Evolutionary conservation across 2,888 invertebrate species (phyloP).

Genomic region (Campoletis raptor): DNA sequence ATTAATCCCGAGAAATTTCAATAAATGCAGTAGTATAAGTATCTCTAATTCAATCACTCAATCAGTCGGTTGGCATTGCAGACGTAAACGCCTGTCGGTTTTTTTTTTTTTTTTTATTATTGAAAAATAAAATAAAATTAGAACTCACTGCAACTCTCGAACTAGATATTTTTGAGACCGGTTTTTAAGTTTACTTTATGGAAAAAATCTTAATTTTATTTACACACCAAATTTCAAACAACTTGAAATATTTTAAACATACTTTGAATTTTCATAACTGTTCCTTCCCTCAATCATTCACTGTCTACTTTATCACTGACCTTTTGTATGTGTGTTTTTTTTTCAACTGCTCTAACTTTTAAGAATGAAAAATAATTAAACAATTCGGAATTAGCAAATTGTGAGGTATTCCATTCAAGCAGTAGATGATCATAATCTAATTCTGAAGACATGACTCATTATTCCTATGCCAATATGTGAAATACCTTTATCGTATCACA

Average conservation of each 20-base stretch:
- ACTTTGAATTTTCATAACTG: no score
- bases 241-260: no score
- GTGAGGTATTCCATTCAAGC: neutral
- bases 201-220: no score
- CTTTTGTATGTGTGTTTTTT: no score
- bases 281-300: no score
- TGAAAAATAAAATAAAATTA: neutral
- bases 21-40: neutral
- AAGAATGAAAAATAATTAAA: neutral
- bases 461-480: neutral
- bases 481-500: constrained; percentile 86
- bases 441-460: neutral
- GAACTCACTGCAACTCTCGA: neutral
- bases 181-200: no score
- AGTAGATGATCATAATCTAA: neutral
- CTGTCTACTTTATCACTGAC: no score
- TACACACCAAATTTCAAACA: no score
- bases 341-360: neutral
- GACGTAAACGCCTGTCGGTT: neutral
- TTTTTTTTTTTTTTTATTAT: neutral
- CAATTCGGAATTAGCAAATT: neutral
- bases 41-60: neutral
- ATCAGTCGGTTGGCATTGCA: neutral
- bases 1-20: neutral
- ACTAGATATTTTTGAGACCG: neutral